Evolutionary conservation across 2,797 vertebrate genomes (phyloP).

Genomic region (Sebastes kiyomatsui): DNA sequence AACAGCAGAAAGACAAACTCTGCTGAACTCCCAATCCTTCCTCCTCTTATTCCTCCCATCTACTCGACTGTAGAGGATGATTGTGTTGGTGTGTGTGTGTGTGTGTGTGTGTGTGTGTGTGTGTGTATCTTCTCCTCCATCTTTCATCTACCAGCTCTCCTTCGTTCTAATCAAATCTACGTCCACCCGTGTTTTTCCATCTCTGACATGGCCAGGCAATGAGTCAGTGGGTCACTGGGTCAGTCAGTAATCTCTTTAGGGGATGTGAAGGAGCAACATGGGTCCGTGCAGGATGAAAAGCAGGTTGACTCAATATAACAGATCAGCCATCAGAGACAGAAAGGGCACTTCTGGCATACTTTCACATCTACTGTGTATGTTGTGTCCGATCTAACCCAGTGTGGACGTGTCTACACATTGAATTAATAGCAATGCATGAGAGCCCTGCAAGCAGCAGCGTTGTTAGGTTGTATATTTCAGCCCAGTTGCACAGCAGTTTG

Average conservation of each 20-base stretch:
- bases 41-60: not conserved
- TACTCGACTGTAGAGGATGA: not conserved
- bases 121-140: not conserved
- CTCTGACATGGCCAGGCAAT: not conserved
- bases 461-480: not conserved
- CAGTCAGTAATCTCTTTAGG: constrained; percentile 56
- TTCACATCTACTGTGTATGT: not conserved
- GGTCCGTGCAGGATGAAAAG: constrained; percentile 33
- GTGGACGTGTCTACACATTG: not conserved
- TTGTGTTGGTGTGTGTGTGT: too few species aligned
- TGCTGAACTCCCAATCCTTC: not conserved
- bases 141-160: not conserved
- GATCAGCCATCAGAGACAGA: constrained; percentile 14
- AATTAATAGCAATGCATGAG: not conserved
- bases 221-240: constrained; percentile 57
- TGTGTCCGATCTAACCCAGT: not conserved
- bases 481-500: too few species aligned
- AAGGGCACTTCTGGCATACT: not conserved
- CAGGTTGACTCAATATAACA: constrained; percentile 32
- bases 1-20: constrained; percentile 16
- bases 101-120: not conserved
- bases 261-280: constrained; percentile 9
- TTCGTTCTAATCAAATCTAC: constrained; percentile 38
- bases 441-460: not conserved
- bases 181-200: not conserved